Conservation (phyloP, 2,888 invertebrate genomes). For the Harpalus rubripes region DNA sequence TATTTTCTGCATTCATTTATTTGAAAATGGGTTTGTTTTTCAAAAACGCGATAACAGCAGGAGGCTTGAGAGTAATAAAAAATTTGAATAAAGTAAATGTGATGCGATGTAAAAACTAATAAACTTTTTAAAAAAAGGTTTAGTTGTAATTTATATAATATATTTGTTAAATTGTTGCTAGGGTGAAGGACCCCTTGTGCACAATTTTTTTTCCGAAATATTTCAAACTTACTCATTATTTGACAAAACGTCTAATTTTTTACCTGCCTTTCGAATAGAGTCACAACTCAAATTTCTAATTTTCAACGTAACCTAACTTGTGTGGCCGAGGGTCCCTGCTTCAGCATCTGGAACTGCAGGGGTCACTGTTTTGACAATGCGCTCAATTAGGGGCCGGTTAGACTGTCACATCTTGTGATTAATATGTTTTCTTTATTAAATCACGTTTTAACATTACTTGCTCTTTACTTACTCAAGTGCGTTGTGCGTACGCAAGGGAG, state of each 20-base stretch:
- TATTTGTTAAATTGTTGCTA: too few relatives aligned
- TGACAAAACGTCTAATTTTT: not conserved
- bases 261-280: not conserved
- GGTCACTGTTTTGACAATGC: conserved; percentile 67
- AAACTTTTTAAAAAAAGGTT: too few relatives aligned
- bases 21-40: too few relatives aligned
- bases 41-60: too few relatives aligned
- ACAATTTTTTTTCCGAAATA: not conserved
- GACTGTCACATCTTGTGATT: conserved; percentile 61
- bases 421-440: conserved; percentile 68
- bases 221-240: not conserved
- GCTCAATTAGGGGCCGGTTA: conserved; percentile 66
- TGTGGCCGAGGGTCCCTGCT: conserved; percentile 39
- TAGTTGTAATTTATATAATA: too few relatives aligned
- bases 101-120: too few relatives aligned
- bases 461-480: conserved; percentile 50
- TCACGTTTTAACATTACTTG: conserved; percentile 65
- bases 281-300: conserved; percentile 1
- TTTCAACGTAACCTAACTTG: conserved; percentile 1
- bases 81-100: too few relatives aligned
- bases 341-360: conserved; percentile 58
- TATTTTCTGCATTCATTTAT: too few relatives aligned
- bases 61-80: too few relatives aligned
- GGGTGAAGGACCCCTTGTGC: too few relatives aligned
- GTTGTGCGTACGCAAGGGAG: conserved; percentile 24